Conservation (phyloP, 2,888 invertebrate genomes). For the Caenorhabditis panamensis region DNA sequence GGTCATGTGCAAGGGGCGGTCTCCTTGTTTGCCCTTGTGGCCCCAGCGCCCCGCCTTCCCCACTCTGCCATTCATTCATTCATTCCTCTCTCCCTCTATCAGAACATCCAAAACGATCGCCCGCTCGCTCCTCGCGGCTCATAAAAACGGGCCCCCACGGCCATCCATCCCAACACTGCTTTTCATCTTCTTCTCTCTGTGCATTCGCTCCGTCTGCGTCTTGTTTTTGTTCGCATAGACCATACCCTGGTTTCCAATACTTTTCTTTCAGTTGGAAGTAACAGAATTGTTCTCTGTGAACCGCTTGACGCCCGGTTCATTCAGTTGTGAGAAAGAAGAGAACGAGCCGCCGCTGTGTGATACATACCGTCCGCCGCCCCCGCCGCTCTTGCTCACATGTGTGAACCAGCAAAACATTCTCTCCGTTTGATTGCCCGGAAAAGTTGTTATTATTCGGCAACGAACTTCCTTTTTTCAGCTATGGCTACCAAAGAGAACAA, state of each 20-base stretch:
- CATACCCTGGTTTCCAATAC: not conserved
- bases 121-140: not conserved
- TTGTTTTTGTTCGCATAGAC: not conserved
- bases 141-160: not conserved
- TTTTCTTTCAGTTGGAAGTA: too few species aligned
- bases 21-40: not conserved
- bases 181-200: not conserved
- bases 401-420: not conserved
- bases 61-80: not conserved
- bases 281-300: too few species aligned
- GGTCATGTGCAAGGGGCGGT: not conserved
- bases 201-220: conserved; percentile 1
- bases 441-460: not conserved
- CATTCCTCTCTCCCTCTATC: not conserved
- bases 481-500: conserved; percentile 7
- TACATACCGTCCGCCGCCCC: not conserved
- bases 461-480: not conserved
- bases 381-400: not conserved
- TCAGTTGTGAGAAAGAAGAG: too few species aligned
- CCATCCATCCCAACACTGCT: not conserved
- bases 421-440: not conserved
- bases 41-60: not conserved
- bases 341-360: too few species aligned
- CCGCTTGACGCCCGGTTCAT: too few species aligned
- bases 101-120: conserved; percentile 6